Base-by-base conservation (phyloP, 2,888 invertebrate genomes). In the Panzeria rudis region DNA sequence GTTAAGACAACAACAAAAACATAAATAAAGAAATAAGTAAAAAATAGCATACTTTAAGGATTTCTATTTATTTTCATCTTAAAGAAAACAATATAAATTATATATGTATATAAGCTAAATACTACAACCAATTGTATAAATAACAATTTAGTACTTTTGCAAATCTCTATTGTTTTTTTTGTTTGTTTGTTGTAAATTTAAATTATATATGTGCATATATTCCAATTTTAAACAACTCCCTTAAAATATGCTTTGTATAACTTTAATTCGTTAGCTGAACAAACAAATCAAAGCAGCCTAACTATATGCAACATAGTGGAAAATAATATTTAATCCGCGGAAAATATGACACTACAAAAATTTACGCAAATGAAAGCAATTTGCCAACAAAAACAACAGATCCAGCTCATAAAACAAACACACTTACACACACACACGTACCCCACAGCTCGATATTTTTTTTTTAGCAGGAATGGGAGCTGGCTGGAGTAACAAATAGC, bases 311-410 rank as follows among this genome's bases (percentile, higher is more conserved):
- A 59, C 83, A 59, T 69, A 44, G 71, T 80, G 73, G 72, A 86
- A 86, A 84, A 84, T 86, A 72, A 54, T 88, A 89, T 89, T 89
- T 89, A 90, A 91, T 90, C 90, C 89, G 89, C 88, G 88, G 88
- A 89, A 90, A 90, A 90, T 90, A 89, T 90, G 90, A 90, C 90
- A 90, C 90, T 64, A 56, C 23, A 71, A 56, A 77, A 83, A 62
- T 83, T 20, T 76, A 76, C 64, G 62, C 76, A 71, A 71, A 64
- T 25, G 32, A 62, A 5, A 23, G 44, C 38, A 17, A 56, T n/a
- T 5, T 15, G 56, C 44, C 50, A 61, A 32, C 25, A 71, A 44
- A 6, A 47, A 59, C 32, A 68, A 25, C 44, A 59, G 17, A n/a
- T 56, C 23, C 54, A 59, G 20, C 13, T 32, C 13, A 44, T 47